phyloP scores from a whole-genome alignment of 2,797 vertebrate genomes.

The Mormyrops attenuatus region DNA sequence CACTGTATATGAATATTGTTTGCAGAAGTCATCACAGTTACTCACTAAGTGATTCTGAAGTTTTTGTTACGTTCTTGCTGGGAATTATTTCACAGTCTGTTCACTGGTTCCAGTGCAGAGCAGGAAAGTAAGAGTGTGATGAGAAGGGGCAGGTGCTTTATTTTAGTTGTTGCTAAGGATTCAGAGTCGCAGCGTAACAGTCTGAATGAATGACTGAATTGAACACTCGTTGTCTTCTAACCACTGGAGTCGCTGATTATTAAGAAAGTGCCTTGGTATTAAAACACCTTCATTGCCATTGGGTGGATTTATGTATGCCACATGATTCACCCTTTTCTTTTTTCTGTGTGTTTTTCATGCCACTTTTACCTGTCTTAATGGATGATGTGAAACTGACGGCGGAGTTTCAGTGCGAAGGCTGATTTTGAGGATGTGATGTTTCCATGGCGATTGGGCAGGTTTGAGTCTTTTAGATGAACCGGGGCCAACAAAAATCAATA shows the following conservation, averaged over 20 bases:
- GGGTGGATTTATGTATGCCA: background rate
- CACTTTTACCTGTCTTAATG: background rate
- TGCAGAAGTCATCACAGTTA: background rate
- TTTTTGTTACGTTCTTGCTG: background rate
- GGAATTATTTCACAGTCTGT: background rate
- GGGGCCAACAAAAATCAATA: background rate
- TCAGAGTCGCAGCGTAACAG: background rate
- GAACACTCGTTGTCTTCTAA: background rate
- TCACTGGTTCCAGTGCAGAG: background rate
- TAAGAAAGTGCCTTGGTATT: background rate
- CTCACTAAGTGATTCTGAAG: background rate
- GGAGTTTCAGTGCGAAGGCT: background rate
- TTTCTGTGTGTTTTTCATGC: background rate
- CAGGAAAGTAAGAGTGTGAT: background rate
- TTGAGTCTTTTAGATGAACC: background rate
- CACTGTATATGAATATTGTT: background rate
- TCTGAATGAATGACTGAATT: background rate
- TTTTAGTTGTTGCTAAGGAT: background rate
- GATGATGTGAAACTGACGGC: background rate
- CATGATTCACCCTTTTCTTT: background rate
- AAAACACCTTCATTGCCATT: background rate
- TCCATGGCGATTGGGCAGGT: constrained; percentile 8
- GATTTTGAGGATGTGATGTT: constrained; percentile 10
- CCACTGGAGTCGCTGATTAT: background rate
- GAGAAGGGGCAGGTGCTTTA: background rate